Base-by-base conservation (phyloP, 2,888 invertebrate genomes). In the Andrena dorsata region DNA sequence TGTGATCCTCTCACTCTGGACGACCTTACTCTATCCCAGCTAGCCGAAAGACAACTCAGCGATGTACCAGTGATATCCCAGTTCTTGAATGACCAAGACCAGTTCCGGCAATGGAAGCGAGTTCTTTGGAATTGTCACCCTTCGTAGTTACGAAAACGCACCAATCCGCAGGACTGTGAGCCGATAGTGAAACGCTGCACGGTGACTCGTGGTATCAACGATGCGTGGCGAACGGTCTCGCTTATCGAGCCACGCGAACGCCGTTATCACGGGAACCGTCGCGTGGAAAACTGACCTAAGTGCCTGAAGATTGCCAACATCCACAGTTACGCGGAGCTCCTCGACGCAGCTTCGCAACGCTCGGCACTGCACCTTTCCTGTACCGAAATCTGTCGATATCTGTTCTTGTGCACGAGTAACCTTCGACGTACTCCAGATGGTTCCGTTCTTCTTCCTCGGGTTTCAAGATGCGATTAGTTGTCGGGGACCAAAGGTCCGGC, bases 201-300 rank as follows among this genome's bases (percentile, higher is more conserved):
- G 61, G 56, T 51, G 16, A 10, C 53, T 47, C 28, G 49, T 30
- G 32, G 3, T 60, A 64, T 61, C 77, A 49, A 68, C 35, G 35
- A 49, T 49, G 30, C 70, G 79, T 26, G 41, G 10, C 58, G 49
- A 70, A 68, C 56, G 47, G 10, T 51, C 28, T 30, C 53, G 32
- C 35, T 80, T 78, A 68, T 64, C 72, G 49, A 8, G 41, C 41
- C 66, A 49, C 69, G 75, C 68, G 65, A 65, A 10, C 23, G 10
- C 7, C 13, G 60, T 76, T 70, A 60, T 80, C 76, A 20, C 23
- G 49, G n/a, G 64, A 4, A 20, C 49, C 26, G 6, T 49, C 2
- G 61, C 66, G 32, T 51, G 66, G 51, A 63, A 53, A 35, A 32
- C 60, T 35, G n/a, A 23, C 35, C 60, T 16, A 35, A 32, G 2